Conservation (phyloP, 1,140 invertebrate species). For the Zophobas morio region DNA sequence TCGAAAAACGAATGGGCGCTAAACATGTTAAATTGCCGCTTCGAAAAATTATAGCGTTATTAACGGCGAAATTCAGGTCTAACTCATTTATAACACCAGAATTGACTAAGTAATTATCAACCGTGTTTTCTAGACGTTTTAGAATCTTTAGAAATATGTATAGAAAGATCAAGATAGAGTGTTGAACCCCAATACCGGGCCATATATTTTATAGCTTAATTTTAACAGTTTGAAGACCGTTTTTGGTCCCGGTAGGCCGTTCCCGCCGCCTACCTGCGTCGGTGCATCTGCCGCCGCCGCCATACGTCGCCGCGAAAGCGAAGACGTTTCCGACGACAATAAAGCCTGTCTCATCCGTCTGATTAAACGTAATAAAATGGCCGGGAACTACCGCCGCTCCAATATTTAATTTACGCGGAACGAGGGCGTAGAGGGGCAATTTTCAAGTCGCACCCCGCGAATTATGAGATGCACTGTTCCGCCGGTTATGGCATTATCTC, state of each 20-base stretch:
- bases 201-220: no score
- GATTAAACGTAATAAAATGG: constrained; percentile 12
- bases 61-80: not conserved
- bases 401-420: constrained; percentile 20
- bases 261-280: no score
- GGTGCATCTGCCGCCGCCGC: not conserved
- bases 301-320: not conserved
- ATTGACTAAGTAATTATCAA: no score
- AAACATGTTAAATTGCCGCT: not conserved
- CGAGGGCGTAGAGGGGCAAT: not conserved
- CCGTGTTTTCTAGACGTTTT: no score
- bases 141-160: no score
- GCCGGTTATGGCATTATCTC: constrained; percentile 44
- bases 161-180: no score
- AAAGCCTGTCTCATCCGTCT: constrained; percentile 10
- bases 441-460: not conserved
- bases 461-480: constrained; percentile 43
- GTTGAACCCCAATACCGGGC: no score
- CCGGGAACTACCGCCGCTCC: constrained; percentile 1
- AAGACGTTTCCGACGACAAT: constrained; percentile 3
- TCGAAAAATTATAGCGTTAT: constrained; percentile 6
- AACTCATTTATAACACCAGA: no score
- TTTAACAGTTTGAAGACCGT: no score
- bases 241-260: no score
- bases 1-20: constrained; percentile 20